Base-by-base conservation (phyloP, 37 sponge, comb jelly and placozoan species). In the Hexactinellida sp. region DNA sequence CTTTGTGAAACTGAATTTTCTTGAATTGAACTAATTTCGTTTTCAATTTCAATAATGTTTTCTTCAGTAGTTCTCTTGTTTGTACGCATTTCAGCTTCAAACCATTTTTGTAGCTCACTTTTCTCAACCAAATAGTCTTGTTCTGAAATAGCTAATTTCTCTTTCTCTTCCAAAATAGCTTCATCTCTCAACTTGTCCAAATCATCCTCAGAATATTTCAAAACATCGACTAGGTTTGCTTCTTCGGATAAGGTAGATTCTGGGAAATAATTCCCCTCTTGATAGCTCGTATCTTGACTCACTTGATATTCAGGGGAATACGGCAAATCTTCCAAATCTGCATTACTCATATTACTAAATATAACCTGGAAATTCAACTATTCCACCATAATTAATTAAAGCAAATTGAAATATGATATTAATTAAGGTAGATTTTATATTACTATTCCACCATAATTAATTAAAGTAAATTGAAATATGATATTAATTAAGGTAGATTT, bases 181-280 rank as follows among this genome's bases (percentile, higher is more conserved):
- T 63, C 76, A 3, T 63, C 76, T 63, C 76, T 63, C 25, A 63
- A 25, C 34, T 63, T 63, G 5, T 63, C 76, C 76, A 63, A n/a
- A 63, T 63, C 76, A 63, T 63, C 76, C 21, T 63, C 76, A 3
- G 76, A 63, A n/a, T 63, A 63, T n/a, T 63, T 63, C 28, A 63
- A n/a, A 63, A 63, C 76, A n/a, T 63, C 76, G 19, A 63, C 76
- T 10, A 63, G 76, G 34, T 63, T 63, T 25, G 21, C 5, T 63
- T 63, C 76, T 28, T 63, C 76, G 30, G 21, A 7, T 32, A 63
- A 28, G 34, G 21, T 63, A 7, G 76, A 63, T n/a, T 63, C 76
- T 3, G 21, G 76, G 21, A 63, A n/a, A n/a, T 25, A 63, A 32
- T 3, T 28, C 3, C 34, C 32, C 13, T 63, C 32, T 32, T 10